Percentiles rank a stretch among this genome's conserved stretches.
Evolutionary conservation across 2,113 vertebrate genomes (phyloP).

Genomic region (Procavia capensis): DNA sequence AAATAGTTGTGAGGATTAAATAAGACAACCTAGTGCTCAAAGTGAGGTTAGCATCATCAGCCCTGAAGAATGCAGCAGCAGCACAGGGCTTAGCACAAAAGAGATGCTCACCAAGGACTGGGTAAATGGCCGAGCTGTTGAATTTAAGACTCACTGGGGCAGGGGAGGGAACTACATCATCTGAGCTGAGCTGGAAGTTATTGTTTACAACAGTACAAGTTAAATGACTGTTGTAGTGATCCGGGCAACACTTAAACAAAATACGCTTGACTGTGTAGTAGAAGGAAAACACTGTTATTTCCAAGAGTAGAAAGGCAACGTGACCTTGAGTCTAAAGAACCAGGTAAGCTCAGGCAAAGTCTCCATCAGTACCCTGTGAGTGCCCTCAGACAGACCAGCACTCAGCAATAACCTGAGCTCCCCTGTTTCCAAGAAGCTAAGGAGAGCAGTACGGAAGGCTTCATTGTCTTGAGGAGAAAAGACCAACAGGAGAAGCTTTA

Average conservation of each 20-base stretch:
- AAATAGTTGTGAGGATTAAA: background rate
- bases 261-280: background rate
- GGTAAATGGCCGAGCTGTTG: background rate
- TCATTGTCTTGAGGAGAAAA: background rate
- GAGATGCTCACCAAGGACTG: background rate
- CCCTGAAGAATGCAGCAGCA: background rate
- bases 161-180: background rate
- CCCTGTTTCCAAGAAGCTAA: background rate
- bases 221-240: background rate
- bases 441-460: background rate
- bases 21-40: background rate
- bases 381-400: background rate
- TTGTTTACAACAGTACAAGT: background rate
- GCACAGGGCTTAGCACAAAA: background rate
- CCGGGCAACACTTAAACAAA: background rate
- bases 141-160: background rate
- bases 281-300: background rate
- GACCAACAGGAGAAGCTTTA: background rate
- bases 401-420: background rate
- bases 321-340: background rate
- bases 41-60: background rate
- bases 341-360: background rate
- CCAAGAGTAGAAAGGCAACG: background rate
- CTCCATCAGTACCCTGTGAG: background rate
- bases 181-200: background rate